phyloP scores from a whole-genome alignment of 2,113 vertebrate species.

The Seriola rivoliana region DNA sequence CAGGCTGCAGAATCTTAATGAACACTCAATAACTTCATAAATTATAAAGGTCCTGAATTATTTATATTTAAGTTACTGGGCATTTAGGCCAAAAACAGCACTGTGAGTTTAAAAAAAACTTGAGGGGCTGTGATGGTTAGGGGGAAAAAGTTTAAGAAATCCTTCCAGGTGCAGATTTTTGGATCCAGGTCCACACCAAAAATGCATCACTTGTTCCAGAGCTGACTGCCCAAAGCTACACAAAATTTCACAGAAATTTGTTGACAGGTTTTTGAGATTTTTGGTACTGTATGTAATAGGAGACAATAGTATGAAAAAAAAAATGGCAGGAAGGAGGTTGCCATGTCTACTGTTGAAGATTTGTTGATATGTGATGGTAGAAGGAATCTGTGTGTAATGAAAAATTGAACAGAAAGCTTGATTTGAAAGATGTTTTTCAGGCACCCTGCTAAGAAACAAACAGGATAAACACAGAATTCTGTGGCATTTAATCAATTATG shows the following conservation, averaged over 20 bases:
- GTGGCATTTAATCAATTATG: not conserved
- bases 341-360: not conserved
- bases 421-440: not conserved
- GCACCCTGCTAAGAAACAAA: not conserved
- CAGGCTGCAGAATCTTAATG: not conserved
- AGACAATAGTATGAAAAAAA: not conserved
- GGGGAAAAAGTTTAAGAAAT: not conserved
- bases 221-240: not conserved
- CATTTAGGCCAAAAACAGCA: not conserved
- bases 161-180: not conserved
- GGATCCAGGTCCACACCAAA: not conserved
- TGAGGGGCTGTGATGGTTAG: not conserved
- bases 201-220: not conserved
- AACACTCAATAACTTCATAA: not conserved
- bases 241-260: not conserved
- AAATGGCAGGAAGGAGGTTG: not conserved
- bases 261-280: slow-evolving; percentile 6
- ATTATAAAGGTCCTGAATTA: not conserved
- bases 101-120: not conserved
- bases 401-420: not conserved
- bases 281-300: not conserved
- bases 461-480: not conserved
- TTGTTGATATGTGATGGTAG: not conserved
- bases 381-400: not conserved
- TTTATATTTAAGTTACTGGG: not conserved